These are phyloP conservation scores for Halotydeus destructor DNA, from an alignment of 1,140 invertebrate species.

Conservation along the genomic window DNA sequence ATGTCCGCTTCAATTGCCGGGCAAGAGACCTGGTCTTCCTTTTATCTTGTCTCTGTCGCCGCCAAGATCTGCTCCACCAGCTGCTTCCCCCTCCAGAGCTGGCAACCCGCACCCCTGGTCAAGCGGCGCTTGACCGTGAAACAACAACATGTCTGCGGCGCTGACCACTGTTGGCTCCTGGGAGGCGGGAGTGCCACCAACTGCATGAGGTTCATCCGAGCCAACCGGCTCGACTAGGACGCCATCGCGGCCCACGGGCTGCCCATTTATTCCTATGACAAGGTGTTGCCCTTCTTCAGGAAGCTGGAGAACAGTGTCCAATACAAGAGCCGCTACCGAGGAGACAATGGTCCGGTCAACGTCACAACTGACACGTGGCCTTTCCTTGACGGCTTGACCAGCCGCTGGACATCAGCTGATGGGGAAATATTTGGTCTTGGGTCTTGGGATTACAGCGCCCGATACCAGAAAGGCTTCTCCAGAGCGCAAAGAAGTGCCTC, in stretches of 20 bases:
- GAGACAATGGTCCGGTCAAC: constrained; percentile 7
- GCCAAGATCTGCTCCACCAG: too few relatives aligned
- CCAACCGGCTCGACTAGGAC: constrained; percentile 66
- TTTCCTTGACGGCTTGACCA: too few relatives aligned
- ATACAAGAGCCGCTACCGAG: constrained; percentile 13
- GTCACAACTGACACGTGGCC: background rate
- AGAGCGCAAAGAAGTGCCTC: too few relatives aligned
- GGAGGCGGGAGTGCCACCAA: constrained; percentile 55
- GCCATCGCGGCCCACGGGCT: constrained; percentile 59
- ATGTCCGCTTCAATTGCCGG: too few relatives aligned
- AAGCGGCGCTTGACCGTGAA: constrained; percentile 42
- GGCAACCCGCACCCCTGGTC: too few relatives aligned
- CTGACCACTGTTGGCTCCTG: constrained; percentile 15
- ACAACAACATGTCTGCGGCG: constrained; percentile 21
- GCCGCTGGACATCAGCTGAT: too few relatives aligned
- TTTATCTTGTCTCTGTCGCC: too few relatives aligned
- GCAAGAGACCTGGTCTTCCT: too few relatives aligned
- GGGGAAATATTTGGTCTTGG: too few relatives aligned
- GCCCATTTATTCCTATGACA: constrained; percentile 65
- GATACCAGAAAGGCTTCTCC: too few relatives aligned
- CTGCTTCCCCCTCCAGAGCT: too few relatives aligned
- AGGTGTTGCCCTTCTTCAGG: constrained; percentile 42
- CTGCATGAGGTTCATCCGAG: constrained; percentile 67
- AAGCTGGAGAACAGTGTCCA: constrained; percentile 27
- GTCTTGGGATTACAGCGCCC: too few relatives aligned